Evolutionary conservation across 2,797 vertebrate species (phyloP).

Genomic region (Sebastes oblongus): DNA sequence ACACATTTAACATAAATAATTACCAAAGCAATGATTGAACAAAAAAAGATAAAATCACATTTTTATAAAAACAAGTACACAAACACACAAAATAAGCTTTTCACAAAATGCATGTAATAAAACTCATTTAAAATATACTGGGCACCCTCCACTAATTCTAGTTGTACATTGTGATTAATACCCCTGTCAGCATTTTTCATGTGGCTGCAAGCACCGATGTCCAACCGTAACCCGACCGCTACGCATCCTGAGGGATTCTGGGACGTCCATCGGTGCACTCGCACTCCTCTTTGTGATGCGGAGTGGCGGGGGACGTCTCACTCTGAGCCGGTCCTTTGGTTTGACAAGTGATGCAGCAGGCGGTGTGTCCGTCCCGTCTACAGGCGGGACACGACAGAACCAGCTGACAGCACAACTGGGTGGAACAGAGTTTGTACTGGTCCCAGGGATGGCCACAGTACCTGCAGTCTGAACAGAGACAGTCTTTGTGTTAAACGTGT

Average conservation of each 20-base stretch:
- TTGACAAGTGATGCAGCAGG: constrained; percentile 91
- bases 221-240: background rate
- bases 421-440: constrained; percentile 91
- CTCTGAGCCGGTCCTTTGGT: constrained; percentile 76
- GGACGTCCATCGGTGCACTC: constrained; percentile 89
- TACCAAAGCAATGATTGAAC: background rate
- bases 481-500: no score
- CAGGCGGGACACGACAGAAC: constrained; percentile 89
- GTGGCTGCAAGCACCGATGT: background rate
- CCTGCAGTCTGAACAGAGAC: constrained; percentile 84
- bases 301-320: background rate
- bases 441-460: constrained; percentile 93
- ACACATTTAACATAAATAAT: background rate
- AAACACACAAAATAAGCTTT: background rate
- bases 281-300: constrained; percentile 88
- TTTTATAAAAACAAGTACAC: background rate
- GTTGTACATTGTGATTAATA: background rate
- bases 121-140: background rate
- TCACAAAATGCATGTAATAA: background rate
- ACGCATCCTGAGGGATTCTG: constrained; percentile 86
- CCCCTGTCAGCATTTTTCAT: background rate
- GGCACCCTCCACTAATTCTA: background rate
- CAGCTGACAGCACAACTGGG: constrained; percentile 90
- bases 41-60: background rate
- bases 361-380: constrained; percentile 83